phyloP scores from a whole-genome alignment of 2,888 invertebrate genomes.

The Actias luna region DNA sequence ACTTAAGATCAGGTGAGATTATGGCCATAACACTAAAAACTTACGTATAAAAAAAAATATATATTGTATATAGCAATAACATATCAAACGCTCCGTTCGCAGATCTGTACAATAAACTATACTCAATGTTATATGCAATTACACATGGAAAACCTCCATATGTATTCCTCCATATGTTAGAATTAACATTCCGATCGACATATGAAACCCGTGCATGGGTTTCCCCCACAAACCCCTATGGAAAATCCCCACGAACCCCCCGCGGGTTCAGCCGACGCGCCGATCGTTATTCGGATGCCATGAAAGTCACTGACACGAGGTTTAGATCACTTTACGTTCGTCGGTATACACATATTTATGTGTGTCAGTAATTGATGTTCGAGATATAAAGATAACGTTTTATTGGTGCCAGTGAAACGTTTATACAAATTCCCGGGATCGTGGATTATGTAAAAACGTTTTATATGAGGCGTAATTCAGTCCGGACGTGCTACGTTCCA shows the following conservation, averaged over 20 bases:
- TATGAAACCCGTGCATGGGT: not conserved
- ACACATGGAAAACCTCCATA: not conserved
- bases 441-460: not conserved
- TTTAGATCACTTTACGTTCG: not conserved
- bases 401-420: not conserved
- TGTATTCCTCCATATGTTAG: no score
- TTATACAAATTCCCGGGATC: not conserved
- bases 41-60: no score
- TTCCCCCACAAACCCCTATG: not conserved
- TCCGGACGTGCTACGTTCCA: not conserved
- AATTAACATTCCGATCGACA: not conserved
- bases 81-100: not conserved
- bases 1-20: no score
- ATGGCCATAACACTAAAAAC: no score
- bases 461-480: not conserved
- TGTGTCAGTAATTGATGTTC: not conserved
- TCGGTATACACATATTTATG: not conserved
- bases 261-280: not conserved
- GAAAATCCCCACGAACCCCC: not conserved
- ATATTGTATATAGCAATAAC: no score
- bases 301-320: conserved; percentile 1
- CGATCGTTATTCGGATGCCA: not conserved
- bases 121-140: not conserved
- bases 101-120: not conserved
- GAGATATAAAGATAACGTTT: not conserved